These are phyloP conservation scores for Drosophila diplacantha DNA, from an alignment of 2,888 invertebrate species.

Conservation along the genomic window DNA sequence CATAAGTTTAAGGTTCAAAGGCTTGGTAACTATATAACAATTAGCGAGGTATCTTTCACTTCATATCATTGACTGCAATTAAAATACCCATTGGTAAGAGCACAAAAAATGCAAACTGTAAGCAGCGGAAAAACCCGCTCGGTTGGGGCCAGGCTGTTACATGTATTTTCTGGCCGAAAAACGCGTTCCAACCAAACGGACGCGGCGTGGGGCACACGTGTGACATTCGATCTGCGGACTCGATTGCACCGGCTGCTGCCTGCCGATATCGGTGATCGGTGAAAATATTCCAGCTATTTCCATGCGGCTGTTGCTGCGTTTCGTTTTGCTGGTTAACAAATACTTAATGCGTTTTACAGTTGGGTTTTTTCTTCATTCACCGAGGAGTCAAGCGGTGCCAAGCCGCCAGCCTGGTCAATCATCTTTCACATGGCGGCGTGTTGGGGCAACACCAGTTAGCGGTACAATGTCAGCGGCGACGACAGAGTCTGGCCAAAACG, in stretches of 20 bases:
- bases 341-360: slow-evolving; percentile 60
- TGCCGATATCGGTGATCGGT: slow-evolving; percentile 19
- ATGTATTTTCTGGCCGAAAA: slow-evolving; percentile 32
- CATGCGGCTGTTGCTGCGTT: slow-evolving; percentile 45
- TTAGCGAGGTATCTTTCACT: background rate
- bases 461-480: slow-evolving; percentile 53
- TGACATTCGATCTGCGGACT: slow-evolving; percentile 55
- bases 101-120: slow-evolving; percentile 17
- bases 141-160: slow-evolving; percentile 13
- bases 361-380: slow-evolving; percentile 42
- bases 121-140: slow-evolving; percentile 26
- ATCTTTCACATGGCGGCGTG: slow-evolving; percentile 49
- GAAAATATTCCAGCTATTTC: slow-evolving; percentile 64
- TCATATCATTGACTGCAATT: background rate
- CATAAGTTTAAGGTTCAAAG: background rate
- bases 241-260: slow-evolving; percentile 49
- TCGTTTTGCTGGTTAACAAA: slow-evolving; percentile 61
- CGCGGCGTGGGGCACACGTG: slow-evolving; percentile 49
- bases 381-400: slow-evolving; percentile 2
- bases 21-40: background rate
- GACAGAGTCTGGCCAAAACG: slow-evolving; percentile 32
- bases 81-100: background rate
- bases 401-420: slow-evolving; percentile 40
- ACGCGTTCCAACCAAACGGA: slow-evolving; percentile 60
- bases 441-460: slow-evolving; percentile 54